Evolutionary conservation across 1,140 invertebrate genomes (phyloP), one percentile per base, ranked within the genome.

Genomic region (Paralvinella palmiformis): DNA sequence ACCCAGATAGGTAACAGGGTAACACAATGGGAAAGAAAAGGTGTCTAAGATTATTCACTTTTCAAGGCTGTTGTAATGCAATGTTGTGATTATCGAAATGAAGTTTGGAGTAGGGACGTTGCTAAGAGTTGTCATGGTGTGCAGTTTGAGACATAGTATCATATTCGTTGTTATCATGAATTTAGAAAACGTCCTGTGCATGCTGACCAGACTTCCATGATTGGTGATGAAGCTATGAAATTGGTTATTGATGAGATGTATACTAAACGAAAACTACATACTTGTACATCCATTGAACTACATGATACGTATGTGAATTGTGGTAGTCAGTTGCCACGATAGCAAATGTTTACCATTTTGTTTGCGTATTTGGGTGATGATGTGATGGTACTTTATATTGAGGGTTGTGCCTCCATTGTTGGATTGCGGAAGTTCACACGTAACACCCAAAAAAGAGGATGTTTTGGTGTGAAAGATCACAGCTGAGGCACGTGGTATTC

Each of bases 81-180:
- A 15, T 17, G 31, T 3, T 52, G 48, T 52, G 5, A 5, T 17
- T 22, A 52, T 52, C 48, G 48, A 10, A 52, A 52, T 52, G 48
- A 52, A 27, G 48, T 29, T 22, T 52, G 48, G 48, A n/a, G 48
- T 10, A 24, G 36, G 22, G 17, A 62, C 17, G 20, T 36, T 35
- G 2, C n/a, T 15, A 2, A 37, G 6, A n/a, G 20, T 59, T 24
- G 35, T 37, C 5, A 41, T 56, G 32, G 29, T 62, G 32, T 20
- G 10, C 60, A 53, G 17, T 24, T 24, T 58, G 32, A 62, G 35
- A 6, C 20, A 15, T 44, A 53, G 35, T 37, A 53, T 62, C 45
- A 56, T 56, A 33, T 41, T 62, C 44, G 24, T 3, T 24, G 24
- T 7, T 24, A 62, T 62, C 24, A 62, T 62, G 20, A 13, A 15